Conservation (phyloP, 2,888 invertebrate species). For the Melikaiella ostensackeni region DNA sequence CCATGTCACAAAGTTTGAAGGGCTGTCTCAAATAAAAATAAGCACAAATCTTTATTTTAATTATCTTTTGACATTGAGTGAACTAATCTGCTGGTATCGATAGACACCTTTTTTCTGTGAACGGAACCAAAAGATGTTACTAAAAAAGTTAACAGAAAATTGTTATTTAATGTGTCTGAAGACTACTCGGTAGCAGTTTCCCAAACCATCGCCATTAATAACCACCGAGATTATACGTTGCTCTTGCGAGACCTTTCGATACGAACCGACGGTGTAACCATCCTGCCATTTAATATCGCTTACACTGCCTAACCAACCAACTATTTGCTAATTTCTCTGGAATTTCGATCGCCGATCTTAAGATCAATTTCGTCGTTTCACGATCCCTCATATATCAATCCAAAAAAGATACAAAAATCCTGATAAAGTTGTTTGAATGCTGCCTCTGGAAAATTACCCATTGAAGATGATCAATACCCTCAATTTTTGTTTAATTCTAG, state of each 20-base stretch:
- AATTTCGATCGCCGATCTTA: constrained; percentile 59
- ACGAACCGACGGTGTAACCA: constrained; percentile 62
- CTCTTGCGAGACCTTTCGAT: constrained; percentile 57
- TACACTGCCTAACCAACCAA: constrained; percentile 60
- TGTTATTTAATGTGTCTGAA: constrained; percentile 46
- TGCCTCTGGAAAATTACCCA: not conserved
- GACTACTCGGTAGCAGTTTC: constrained; percentile 77
- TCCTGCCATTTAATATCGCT: constrained; percentile 71
- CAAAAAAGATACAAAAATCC: not conserved
- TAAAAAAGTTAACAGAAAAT: too few species aligned
- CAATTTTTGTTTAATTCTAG: not conserved
- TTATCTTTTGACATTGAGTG: too few species aligned
- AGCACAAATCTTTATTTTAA: too few species aligned
- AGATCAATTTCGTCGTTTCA: constrained; percentile 47
- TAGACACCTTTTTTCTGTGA: too few species aligned
- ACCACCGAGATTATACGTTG: constrained; percentile 76
- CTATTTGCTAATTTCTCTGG: constrained; percentile 70
- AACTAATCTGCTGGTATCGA: too few species aligned
- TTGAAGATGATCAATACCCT: not conserved
- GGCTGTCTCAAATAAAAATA: too few species aligned
- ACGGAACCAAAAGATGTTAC: too few species aligned
- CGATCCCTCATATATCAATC: not conserved
- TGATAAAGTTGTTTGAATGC: not conserved
- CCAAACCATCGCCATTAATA: constrained; percentile 77
- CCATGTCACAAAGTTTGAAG: too few species aligned